phyloP scores from a whole-genome alignment of 2,113 vertebrate species.

The Misgurnus anguillicaudatus region DNA sequence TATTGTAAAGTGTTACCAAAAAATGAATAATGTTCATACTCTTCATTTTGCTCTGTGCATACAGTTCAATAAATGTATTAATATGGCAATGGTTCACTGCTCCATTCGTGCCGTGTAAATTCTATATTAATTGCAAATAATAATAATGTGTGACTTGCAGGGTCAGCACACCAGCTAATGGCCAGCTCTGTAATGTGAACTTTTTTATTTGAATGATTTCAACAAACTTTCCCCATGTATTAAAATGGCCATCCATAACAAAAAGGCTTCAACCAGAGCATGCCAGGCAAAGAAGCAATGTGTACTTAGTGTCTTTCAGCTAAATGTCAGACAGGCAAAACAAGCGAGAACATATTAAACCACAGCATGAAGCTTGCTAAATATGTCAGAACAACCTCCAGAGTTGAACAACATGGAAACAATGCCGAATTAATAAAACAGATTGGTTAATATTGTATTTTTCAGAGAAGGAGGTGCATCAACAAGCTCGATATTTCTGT shows the following conservation, averaged over 20 bases:
- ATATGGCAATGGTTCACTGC: neutral
- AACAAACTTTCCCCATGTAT: slow-evolving; percentile 7
- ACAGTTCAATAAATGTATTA: neutral
- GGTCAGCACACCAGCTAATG: slow-evolving; percentile 19
- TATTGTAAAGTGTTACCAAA: no score
- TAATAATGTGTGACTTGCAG: slow-evolving; percentile 6
- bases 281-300: slow-evolving; percentile 4
- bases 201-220: slow-evolving; percentile 5
- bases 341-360: slow-evolving; percentile 56
- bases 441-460: neutral
- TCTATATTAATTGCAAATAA: neutral
- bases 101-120: neutral
- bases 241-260: neutral
- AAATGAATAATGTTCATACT: no score
- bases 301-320: neutral
- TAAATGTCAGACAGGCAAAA: slow-evolving; percentile 31
- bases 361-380: slow-evolving; percentile 53
- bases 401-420: slow-evolving; percentile 34
- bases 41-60: neutral
- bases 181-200: neutral
- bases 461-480: neutral
- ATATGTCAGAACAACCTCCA: slow-evolving; percentile 58
- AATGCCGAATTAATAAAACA: neutral
- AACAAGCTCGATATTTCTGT: neutral
- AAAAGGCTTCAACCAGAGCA: neutral